Evolutionary conservation across 2,797 vertebrate genomes (phyloP), one percentile per base, ranked within the genome.

Genomic region (Acipenser transmontanus): DNA sequence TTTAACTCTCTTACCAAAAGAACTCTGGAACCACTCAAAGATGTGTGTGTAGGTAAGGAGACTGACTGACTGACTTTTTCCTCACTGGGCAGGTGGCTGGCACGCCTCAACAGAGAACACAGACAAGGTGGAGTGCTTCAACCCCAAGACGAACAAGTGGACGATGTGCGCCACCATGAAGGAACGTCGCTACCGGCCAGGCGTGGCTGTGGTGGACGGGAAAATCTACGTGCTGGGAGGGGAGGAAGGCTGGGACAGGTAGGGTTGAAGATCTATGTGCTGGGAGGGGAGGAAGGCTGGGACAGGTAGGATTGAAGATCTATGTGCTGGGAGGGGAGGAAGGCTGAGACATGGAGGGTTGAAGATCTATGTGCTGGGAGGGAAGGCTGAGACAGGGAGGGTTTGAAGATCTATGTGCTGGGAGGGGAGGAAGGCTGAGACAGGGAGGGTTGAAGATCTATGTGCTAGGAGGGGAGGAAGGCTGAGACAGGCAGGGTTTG

Each of bases 111-210:
- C 87, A 0, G 91, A 92, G 71, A 92, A 92, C 85, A 92, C 89
- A 0, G 88, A 92, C 72, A 92, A 92, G 70, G 91, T 92, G 48
- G 91, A 92, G 80, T 88, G 86, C 74, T 92, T 89, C 61, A 85
- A 90, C 69, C 90, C 91, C 12, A 90, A 88, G 60, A 90, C 82
- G 65, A 88, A 92, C 77, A 80, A 82, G 73, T 92, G 91, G 90
- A 91, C 85, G 7, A 91, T 91, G 90, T 92, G 90, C 1, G 88
- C 91, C 3, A 87, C 90, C 8, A 92, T 92, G 91, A 92, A 89
- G 66, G 91, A 92, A 66, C 72, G 90, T 0, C 88, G 91, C 13
- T 91, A 91, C 73, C 80, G 91, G 49, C 90, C 90, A 0, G 90
- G 89, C 0, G 90, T 84, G 59, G 87, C 88, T 4, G 91, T 91